Evolutionary conservation across 2,888 invertebrate species (phyloP).

Genomic region (Norana najaformis): DNA sequence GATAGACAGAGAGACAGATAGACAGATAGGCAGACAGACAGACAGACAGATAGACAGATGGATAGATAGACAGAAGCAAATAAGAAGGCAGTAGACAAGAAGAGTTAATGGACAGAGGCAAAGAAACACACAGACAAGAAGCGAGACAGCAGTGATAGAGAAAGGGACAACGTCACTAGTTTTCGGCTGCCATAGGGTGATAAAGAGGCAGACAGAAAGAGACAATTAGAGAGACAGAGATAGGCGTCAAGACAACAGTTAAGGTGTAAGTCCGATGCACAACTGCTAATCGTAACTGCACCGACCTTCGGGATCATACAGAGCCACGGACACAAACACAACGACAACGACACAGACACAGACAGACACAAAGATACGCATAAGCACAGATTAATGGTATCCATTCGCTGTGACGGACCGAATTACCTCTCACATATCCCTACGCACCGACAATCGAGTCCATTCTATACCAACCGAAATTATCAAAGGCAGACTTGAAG

Average conservation of each 20-base stretch:
- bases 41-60: not conserved
- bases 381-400: not conserved
- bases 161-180: too few species aligned
- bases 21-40: not conserved
- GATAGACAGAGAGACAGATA: not conserved
- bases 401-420: not conserved
- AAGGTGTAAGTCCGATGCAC: not conserved
- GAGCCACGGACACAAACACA: not conserved
- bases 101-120: too few species aligned
- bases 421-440: not conserved
- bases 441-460: slow-evolving; percentile 2
- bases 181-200: not conserved
- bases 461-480: not conserved
- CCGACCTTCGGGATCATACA: not conserved
- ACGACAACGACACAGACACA: not conserved
- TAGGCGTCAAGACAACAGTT: not conserved
- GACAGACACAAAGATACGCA: not conserved
- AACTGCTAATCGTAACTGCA: not conserved
- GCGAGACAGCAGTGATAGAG: not conserved
- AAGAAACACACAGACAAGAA: not conserved
- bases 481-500: not conserved
- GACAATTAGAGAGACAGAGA: not conserved
- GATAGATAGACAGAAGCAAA: too few species aligned
- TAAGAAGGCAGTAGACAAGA: not conserved
- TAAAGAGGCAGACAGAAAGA: not conserved